These are phyloP conservation scores for Platycnemis pennipes DNA, from an alignment of 2,888 invertebrate genomes.

Conservation along the genomic window DNA sequence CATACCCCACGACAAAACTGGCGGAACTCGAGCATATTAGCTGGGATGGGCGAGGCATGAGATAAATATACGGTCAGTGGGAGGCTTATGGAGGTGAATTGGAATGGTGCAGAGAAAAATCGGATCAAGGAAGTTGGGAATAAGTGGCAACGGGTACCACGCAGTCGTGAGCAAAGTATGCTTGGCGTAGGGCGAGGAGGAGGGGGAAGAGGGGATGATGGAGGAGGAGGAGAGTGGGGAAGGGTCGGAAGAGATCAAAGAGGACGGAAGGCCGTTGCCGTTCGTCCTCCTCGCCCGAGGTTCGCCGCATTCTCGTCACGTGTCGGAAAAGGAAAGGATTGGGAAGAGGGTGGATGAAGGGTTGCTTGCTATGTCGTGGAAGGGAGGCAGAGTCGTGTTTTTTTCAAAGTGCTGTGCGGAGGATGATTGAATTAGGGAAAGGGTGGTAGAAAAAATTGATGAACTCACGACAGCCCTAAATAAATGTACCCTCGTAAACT, in stretches of 20 bases:
- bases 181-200: background rate
- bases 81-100: no score
- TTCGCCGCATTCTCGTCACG: slow-evolving; percentile 7
- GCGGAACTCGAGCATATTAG: no score
- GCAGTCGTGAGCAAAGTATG: no score
- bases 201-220: background rate
- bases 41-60: no score
- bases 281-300: background rate
- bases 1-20: no score
- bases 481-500: background rate
- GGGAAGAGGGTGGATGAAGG: background rate
- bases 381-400: background rate
- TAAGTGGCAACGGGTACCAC: background rate
- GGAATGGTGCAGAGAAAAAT: background rate
- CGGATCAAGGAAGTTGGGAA: background rate
- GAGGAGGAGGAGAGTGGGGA: background rate
- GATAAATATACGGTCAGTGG: no score
- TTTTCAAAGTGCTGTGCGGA: background rate
- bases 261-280: background rate
- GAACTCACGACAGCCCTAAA: background rate
- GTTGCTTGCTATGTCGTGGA: background rate
- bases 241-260: slow-evolving; percentile 19
- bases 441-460: background rate
- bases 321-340: background rate
- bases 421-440: background rate